Conservation (phyloP, 1,140 invertebrate genomes). For the Eciton burchellii region DNA sequence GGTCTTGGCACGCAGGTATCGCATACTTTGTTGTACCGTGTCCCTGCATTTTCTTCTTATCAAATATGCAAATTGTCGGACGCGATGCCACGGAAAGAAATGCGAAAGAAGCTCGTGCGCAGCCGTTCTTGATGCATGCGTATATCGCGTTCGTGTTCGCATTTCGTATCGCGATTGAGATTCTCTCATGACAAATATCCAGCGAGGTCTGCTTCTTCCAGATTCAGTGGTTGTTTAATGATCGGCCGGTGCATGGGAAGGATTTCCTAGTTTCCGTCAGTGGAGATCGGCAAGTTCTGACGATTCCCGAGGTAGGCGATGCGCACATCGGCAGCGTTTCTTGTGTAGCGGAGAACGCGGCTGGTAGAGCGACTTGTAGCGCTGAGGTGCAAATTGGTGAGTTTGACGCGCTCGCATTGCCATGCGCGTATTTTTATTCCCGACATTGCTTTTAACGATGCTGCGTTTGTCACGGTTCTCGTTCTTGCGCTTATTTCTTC, state of each 20-base stretch:
- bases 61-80: neutral
- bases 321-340: slow-evolving; percentile 89
- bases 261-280: slow-evolving; percentile 90
- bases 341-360: slow-evolving; percentile 91
- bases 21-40: slow-evolving; percentile 4
- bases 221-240: slow-evolving; percentile 91
- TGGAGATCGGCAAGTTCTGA: slow-evolving; percentile 90
- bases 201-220: slow-evolving; percentile 72
- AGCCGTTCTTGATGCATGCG: neutral
- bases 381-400: slow-evolving; percentile 87
- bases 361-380: slow-evolving; percentile 89
- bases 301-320: slow-evolving; percentile 87
- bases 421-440: neutral
- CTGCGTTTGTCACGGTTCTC: neutral
- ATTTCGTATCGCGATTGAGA: neutral
- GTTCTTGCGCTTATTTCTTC: neutral
- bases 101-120: neutral
- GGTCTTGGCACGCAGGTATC: slow-evolving; percentile 30
- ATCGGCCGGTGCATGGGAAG: slow-evolving; percentile 89
- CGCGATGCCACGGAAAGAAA: neutral
- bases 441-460: slow-evolving; percentile 8
- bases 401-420: slow-evolving; percentile 50
- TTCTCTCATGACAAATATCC: slow-evolving; percentile 8
- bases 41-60: neutral
- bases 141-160: neutral